Evolutionary conservation across 1,140 invertebrate genomes (phyloP).

Genomic region (Hyphantria cunea): DNA sequence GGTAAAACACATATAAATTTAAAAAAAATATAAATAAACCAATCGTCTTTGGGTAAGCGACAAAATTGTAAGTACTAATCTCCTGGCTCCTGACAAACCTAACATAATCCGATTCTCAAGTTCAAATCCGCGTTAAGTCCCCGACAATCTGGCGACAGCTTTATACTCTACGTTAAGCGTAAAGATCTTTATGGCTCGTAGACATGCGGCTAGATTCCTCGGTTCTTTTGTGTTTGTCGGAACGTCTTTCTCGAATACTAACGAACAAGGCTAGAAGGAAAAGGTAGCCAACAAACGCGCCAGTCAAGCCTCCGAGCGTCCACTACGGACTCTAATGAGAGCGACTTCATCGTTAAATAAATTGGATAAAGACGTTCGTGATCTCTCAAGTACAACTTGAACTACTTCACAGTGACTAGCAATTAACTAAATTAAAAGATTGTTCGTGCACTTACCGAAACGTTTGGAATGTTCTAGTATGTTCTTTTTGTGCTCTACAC

Average conservation of each 20-base stretch:
- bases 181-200: background rate
- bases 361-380: conserved; percentile 80
- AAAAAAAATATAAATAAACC: no score
- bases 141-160: no score
- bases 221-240: conserved; percentile 17
- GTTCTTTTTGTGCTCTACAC: conserved; percentile 31
- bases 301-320: conserved; percentile 44
- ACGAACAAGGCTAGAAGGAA: conserved; percentile 57
- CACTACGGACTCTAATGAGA: conserved; percentile 76
- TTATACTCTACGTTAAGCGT: no score
- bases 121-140: no score
- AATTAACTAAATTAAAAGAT: conserved; percentile 81
- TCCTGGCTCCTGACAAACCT: no score
- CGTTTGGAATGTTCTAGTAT: conserved; percentile 53
- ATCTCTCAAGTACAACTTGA: conserved; percentile 78
- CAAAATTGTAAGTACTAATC: no score
- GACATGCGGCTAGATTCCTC: conserved; percentile 1
- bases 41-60: no score
- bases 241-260: conserved; percentile 34
- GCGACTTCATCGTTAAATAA: conserved; percentile 78
- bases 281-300: conserved; percentile 54
- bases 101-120: no score
- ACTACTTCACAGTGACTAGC: conserved; percentile 74
- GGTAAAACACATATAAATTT: no score
- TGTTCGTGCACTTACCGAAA: conserved; percentile 70